Evolutionary conservation across 2,888 invertebrate species (phyloP).

Genomic region (Drosophila austrosaltans): DNA sequence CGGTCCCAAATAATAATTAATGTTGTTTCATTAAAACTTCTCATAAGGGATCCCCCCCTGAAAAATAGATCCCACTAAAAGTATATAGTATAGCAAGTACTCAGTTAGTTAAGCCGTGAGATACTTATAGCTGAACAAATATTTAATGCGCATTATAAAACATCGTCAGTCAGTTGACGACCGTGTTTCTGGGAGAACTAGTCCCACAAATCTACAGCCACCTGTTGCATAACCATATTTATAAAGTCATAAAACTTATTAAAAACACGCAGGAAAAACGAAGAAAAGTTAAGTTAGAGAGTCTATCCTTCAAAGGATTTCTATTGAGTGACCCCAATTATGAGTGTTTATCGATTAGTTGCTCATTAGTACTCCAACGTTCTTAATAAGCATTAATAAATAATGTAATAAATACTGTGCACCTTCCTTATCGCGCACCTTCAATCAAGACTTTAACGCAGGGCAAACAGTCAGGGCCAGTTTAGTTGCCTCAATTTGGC

Average conservation of each 20-base stretch:
- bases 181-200: background rate
- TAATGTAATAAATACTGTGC: background rate
- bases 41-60: background rate
- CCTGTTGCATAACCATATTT: background rate
- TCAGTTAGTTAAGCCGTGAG: background rate
- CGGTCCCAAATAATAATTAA: background rate
- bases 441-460: background rate
- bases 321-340: background rate
- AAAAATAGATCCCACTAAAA: background rate
- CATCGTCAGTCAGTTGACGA: background rate
- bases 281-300: background rate
- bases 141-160: slow-evolving; percentile 2
- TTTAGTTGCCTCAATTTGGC: background rate
- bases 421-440: slow-evolving; percentile 3
- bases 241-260: background rate
- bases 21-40: background rate
- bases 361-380: background rate
- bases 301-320: background rate
- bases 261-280: background rate
- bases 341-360: background rate
- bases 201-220: background rate
- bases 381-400: background rate
- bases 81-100: background rate
- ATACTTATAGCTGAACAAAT: background rate
- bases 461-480: background rate